phyloP scores from a whole-genome alignment of 2,797 vertebrate species.

The Dermochelys coriacea region DNA sequence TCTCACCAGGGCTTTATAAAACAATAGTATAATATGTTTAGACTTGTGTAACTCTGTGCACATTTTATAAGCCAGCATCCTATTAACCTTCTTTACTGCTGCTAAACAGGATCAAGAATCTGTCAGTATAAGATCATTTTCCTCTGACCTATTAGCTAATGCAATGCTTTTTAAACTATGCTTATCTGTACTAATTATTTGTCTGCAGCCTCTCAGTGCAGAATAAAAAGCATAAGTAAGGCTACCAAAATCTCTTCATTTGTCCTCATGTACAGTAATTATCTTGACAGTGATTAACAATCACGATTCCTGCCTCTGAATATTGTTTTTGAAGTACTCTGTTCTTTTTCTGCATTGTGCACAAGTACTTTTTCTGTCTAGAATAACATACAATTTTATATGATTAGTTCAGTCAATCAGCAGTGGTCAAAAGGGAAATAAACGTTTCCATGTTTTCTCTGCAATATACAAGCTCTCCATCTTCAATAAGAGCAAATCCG shows the following conservation, averaged over 20 bases:
- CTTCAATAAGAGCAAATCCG: slow-evolving; percentile 31
- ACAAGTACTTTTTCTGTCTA: slow-evolving; percentile 12
- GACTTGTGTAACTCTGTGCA: not conserved
- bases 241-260: slow-evolving; percentile 37
- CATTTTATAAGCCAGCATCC: slow-evolving; percentile 46
- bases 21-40: not conserved
- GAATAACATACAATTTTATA: slow-evolving; percentile 8
- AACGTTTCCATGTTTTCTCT: slow-evolving; percentile 37
- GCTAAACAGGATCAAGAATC: slow-evolving; percentile 2
- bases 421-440: slow-evolving; percentile 18
- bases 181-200: slow-evolving; percentile 60
- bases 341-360: slow-evolving; percentile 13
- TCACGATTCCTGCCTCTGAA: slow-evolving; percentile 21
- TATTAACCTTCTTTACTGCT: slow-evolving; percentile 51
- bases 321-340: not conserved
- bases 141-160: slow-evolving; percentile 41
- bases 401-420: slow-evolving; percentile 8
- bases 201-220: slow-evolving; percentile 30
- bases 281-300: slow-evolving; percentile 47
- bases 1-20: slow-evolving; percentile 13
- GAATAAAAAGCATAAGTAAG: not conserved
- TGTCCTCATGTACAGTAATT: slow-evolving; percentile 48
- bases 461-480: slow-evolving; percentile 37
- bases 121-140: slow-evolving; percentile 41
- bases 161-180: slow-evolving; percentile 52